A percentile compares a stretch with the other conserved stretches of the same genome.
Conservation (phyloP, 2,888 invertebrate species). For the Microplitis manilae region DNA sequence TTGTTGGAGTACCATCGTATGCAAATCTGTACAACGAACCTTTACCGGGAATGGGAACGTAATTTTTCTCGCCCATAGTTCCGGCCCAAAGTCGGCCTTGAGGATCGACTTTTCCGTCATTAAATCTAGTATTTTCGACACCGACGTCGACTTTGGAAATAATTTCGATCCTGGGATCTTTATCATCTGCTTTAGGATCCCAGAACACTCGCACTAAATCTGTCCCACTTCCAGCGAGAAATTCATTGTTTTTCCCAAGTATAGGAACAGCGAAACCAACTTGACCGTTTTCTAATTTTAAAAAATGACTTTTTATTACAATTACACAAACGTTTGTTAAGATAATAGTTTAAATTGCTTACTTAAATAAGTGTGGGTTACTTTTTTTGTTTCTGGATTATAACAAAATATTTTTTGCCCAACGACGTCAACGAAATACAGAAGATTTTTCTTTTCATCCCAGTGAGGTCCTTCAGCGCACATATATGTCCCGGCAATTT, state of each 20-base stretch:
- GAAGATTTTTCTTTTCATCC: slow-evolving; percentile 73
- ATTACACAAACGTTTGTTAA: background rate
- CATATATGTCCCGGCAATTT: slow-evolving; percentile 56
- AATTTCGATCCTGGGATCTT: slow-evolving; percentile 49
- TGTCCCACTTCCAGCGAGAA: slow-evolving; percentile 69
- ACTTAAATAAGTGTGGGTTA: slow-evolving; percentile 56
- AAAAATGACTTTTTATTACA: background rate
- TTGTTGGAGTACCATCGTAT: slow-evolving; percentile 51
- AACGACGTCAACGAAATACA: slow-evolving; percentile 78
- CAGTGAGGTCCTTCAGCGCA: slow-evolving; percentile 79
- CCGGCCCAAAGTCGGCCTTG: slow-evolving; percentile 78
- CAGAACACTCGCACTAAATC: slow-evolving; percentile 72
- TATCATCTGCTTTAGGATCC: slow-evolving; percentile 66
- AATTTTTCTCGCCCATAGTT: slow-evolving; percentile 60
- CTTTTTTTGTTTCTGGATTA: slow-evolving; percentile 73
- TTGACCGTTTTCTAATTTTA: slow-evolving; percentile 43
- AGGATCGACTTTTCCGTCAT: slow-evolving; percentile 82
- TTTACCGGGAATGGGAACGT: slow-evolving; percentile 72
- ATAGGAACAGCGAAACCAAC: slow-evolving; percentile 70
- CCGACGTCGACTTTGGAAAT: slow-evolving; percentile 72
- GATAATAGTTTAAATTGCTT: slow-evolving; percentile 28
- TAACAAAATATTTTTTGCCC: slow-evolving; percentile 73
- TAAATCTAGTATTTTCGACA: slow-evolving; percentile 74
- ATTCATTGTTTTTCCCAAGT: slow-evolving; percentile 62
- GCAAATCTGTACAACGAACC: slow-evolving; percentile 77